Base-by-base conservation (phyloP, 2,797 vertebrate species). In the Melanotaenia parkinsoni region DNA sequence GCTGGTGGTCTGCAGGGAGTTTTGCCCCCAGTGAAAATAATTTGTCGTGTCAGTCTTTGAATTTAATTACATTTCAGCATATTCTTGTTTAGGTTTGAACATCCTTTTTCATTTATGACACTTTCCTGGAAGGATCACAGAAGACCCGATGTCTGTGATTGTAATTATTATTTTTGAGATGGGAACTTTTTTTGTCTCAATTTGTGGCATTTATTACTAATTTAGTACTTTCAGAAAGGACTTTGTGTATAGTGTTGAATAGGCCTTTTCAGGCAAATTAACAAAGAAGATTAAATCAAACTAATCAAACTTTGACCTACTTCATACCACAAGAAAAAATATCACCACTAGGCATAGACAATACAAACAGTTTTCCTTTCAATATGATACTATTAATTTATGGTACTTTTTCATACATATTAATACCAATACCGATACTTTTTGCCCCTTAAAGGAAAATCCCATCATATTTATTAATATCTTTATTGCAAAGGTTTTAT, bases 1-100 rank as follows among this genome's bases (percentile, higher is more conserved):
- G 66, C 64, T 67, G 84, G 84, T 73, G 78, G 77, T 74, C 72
- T 38, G 35, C 61, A 58, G 30, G 5, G 7, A 33, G 26, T 28
- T 57, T 56, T 1, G 63, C 61, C 77, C 63, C 57, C 18, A 26
- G 37, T 24, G 40, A 40, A 51, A 33, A 60, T 63, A 16, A 32
- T 63, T 69, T 45, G 8, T 13, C 43, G 37, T 26, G 43, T 30
- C 45, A 32, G 26, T 45, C 53, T 50, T 57, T 43, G 4, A 18
- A 14, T 40, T 66, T 20, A 66, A 66, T 40, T 6, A 67, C 13
- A 22, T 53, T 37, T 51, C 32, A 18, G 5, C 40, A 40, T 43
- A 18, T n/a, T 32, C 30, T 38, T 37, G 20, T 37, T 59, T 59
- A 4, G 24, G 26, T 53, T 38, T 62, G 7, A 12, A 60, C 10